Conservation (phyloP, 2,113 vertebrate species). For the Corythaixoides concolor region DNA sequence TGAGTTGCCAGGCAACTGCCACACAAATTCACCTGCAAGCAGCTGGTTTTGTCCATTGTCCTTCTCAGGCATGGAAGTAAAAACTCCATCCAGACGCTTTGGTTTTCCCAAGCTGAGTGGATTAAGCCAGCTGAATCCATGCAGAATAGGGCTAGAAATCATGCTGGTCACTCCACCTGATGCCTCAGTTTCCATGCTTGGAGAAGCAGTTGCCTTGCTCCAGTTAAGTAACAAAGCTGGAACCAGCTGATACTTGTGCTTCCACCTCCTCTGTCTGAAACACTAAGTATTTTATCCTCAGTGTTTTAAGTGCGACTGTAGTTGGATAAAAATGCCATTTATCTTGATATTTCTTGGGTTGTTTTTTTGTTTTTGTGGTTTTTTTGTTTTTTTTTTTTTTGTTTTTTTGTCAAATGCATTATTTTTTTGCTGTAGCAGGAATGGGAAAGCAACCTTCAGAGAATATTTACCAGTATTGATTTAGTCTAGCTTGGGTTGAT, state of each 20-base stretch:
- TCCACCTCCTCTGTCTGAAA: not conserved
- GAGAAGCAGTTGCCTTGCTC: not conserved
- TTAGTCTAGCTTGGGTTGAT: not conserved
- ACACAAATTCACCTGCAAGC: conserved; percentile 45
- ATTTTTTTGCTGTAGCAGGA: not conserved
- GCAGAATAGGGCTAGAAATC: not conserved
- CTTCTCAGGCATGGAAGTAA: not conserved
- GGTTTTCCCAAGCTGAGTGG: not conserved
- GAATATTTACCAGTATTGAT: not conserved
- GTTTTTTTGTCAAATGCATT: not conserved
- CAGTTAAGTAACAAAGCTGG: not conserved
- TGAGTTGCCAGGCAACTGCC: conserved; percentile 58
- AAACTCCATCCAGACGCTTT: not conserved
- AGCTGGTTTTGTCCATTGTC: not conserved
- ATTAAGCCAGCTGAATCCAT: not conserved
- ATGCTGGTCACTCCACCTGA: rapidly evolving
- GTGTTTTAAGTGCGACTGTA: not conserved
- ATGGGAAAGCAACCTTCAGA: not conserved
- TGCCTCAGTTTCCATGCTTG: not conserved
- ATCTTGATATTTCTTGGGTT: not conserved
- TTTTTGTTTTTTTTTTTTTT: too few species aligned
- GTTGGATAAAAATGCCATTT: not conserved
- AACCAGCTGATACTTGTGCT: not conserved
- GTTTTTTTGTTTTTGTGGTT: too few species aligned
- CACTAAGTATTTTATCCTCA: not conserved